These are phyloP conservation scores for Pseudomyrmex sp. DNA, from an alignment of 1,140 invertebrate genomes.

Conservation along the genomic window DNA sequence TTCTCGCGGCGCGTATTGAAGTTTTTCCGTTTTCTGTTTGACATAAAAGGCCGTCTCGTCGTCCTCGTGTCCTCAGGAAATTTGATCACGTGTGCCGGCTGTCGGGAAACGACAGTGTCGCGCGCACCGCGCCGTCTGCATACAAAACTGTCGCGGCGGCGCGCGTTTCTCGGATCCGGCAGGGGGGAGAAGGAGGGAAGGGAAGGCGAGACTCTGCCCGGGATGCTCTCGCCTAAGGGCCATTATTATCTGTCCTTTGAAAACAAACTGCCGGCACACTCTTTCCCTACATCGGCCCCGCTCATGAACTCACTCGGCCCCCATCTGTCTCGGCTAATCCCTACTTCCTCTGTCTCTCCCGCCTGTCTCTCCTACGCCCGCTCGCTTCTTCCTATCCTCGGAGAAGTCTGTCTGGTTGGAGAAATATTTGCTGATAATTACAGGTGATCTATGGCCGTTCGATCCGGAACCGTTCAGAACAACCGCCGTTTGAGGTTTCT, in stretches of 20 bases:
- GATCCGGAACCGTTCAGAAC: slow-evolving; percentile 10
- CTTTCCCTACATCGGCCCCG: not conserved
- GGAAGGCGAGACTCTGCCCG: not conserved
- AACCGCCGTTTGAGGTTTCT: not conserved
- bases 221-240: slow-evolving; percentile 59
- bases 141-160: slow-evolving; percentile 71
- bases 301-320: not conserved
- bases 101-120: slow-evolving; percentile 71
- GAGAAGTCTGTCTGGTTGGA: not conserved
- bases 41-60: slow-evolving; percentile 24
- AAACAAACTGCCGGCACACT: slow-evolving; percentile 74
- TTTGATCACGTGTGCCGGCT: slow-evolving; percentile 78
- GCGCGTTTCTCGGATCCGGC: slow-evolving; percentile 18
- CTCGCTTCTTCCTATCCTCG: not conserved
- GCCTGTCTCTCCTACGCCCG: too few relatives aligned
- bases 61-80: slow-evolving; percentile 71
- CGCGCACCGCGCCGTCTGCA: slow-evolving; percentile 75
- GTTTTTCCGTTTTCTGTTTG: slow-evolving; percentile 41
- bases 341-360: not conserved
- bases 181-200: not conserved
- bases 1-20: slow-evolving; percentile 24
- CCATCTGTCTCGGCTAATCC: slow-evolving; percentile 25
- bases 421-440: slow-evolving; percentile 47
- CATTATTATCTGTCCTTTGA: slow-evolving; percentile 79
- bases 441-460: slow-evolving; percentile 33